Percentiles rank a stretch among this genome's conserved stretches.
Conservation (phyloP, 2,888 invertebrate species). For the Amblyjoppa proteus region DNA sequence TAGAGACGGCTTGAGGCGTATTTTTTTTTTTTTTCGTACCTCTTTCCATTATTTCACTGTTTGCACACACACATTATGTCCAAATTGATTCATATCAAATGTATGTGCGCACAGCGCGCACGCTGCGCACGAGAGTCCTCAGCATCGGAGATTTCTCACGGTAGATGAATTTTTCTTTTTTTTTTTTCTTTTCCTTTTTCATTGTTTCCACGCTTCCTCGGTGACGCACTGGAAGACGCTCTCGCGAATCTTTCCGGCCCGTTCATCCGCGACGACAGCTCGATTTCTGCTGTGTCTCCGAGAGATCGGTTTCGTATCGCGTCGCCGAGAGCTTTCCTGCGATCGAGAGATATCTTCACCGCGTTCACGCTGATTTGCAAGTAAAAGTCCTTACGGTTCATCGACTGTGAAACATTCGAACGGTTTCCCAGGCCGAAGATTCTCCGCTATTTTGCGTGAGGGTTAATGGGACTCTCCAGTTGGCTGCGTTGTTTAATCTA, state of each 20-base stretch:
- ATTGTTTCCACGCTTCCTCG: constrained; percentile 44
- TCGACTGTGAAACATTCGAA: constrained; percentile 51
- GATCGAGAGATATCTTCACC: constrained; percentile 16
- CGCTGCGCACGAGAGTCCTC: constrained; percentile 24
- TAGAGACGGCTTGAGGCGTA: constrained; percentile 27
- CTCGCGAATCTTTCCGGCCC: constrained; percentile 41
- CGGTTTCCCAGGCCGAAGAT: constrained; percentile 50
- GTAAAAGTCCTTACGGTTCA: constrained; percentile 67
- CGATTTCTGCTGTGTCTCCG: constrained; percentile 5
- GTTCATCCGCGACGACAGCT: constrained; percentile 22
- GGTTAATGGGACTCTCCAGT: constrained; percentile 13
- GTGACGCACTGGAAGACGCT: not conserved
- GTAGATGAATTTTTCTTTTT: not conserved
- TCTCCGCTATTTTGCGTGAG: constrained; percentile 25
- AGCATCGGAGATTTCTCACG: constrained; percentile 20
- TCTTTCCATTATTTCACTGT: constrained; percentile 7
- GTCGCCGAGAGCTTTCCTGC: constrained; percentile 13
- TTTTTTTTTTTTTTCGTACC: not conserved
- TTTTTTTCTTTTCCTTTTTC: constrained; percentile 9
- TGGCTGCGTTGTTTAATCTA: constrained; percentile 61
- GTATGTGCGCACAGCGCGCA: constrained; percentile 2
- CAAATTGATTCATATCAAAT: constrained; percentile 60
- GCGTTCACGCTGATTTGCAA: constrained; percentile 48
- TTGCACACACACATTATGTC: constrained; percentile 19
- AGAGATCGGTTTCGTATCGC: constrained; percentile 16